phyloP scores from a whole-genome alignment of 1,140 invertebrate species.

The Drosophila triauraria region DNA sequence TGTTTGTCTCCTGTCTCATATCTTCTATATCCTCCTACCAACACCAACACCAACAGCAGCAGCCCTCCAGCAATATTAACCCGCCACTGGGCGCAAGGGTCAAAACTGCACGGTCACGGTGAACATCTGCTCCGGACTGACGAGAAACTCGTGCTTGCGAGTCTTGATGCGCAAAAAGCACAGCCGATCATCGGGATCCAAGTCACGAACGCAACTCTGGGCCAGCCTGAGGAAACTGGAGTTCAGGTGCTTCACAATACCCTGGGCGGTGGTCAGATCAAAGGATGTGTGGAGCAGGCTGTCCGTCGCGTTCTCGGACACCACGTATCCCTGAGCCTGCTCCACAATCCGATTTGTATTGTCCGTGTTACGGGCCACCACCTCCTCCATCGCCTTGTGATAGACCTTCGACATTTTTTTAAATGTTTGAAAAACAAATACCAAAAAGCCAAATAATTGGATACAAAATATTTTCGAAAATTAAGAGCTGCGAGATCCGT shows the following conservation, averaged over 20 bases:
- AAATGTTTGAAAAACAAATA: neutral
- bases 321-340: conserved; percentile 56
- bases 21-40: neutral
- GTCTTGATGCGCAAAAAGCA: conserved; percentile 55
- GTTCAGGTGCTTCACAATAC: conserved; percentile 51
- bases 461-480: conserved; percentile 7
- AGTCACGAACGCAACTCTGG: conserved; percentile 66
- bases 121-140: conserved; percentile 62
- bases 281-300: conserved; percentile 53
- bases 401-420: conserved; percentile 22
- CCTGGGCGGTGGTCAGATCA: conserved; percentile 58
- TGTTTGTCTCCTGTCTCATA: neutral
- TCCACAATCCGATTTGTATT: conserved; percentile 57
- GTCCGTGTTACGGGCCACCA: conserved; percentile 44
- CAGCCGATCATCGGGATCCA: conserved; percentile 54
- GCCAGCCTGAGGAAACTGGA: conserved; percentile 39
- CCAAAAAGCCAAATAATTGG: neutral
- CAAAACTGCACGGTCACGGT: conserved; percentile 61
- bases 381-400: conserved; percentile 45
- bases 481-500: neutral
- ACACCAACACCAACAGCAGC: neutral
- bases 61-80: conserved; percentile 12
- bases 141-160: conserved; percentile 63
- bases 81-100: neutral
- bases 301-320: conserved; percentile 48